Percentiles rank a stretch among this genome's conserved stretches.
These are phyloP conservation scores for Drosophila atroscutellata DNA, from an alignment of 2,888 invertebrate genomes.

Conservation along the genomic window DNA sequence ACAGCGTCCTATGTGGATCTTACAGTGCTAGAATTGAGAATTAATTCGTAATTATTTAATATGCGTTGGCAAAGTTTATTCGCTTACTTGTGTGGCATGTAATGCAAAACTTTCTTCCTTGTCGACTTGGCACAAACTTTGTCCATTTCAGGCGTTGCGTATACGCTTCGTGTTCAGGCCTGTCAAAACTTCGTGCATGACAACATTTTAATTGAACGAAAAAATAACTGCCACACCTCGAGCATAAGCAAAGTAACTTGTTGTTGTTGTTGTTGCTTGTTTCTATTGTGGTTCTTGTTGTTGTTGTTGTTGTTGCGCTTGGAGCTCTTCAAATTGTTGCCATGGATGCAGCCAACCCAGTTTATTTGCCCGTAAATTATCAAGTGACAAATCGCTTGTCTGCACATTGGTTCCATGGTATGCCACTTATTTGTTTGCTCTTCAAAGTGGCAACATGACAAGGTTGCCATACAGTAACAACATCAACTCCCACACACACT, in stretches of 20 bases:
- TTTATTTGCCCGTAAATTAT: slow-evolving; percentile 57
- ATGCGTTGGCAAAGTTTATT: slow-evolving; percentile 40
- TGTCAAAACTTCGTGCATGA: slow-evolving; percentile 56
- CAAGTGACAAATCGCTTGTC: slow-evolving; percentile 75
- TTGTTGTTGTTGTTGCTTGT: background rate
- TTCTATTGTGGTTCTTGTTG: background rate
- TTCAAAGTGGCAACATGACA: slow-evolving; percentile 54
- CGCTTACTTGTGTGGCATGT: slow-evolving; percentile 33
- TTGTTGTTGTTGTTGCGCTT: background rate
- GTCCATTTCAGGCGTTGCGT: slow-evolving; percentile 21
- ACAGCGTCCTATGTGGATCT: background rate
- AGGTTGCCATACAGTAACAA: slow-evolving; percentile 25
- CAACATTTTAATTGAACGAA: slow-evolving; percentile 65
- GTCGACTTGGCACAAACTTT: slow-evolving; percentile 30
- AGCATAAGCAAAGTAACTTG: slow-evolving; percentile 30
- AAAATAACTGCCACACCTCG: slow-evolving; percentile 44
- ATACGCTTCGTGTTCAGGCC: slow-evolving; percentile 41
- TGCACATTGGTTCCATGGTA: slow-evolving; percentile 53
- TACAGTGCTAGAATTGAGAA: slow-evolving; percentile 4
- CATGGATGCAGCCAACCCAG: slow-evolving; percentile 25
- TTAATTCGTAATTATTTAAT: slow-evolving; percentile 48
- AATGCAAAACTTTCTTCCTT: slow-evolving; percentile 40
- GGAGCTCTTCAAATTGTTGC: background rate
- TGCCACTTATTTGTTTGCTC: slow-evolving; percentile 65
- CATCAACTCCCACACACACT: slow-evolving; percentile 11